These are phyloP conservation scores for Cotesia vestalis DNA, from an alignment of 1,140 invertebrate species.

Conservation along the genomic window DNA sequence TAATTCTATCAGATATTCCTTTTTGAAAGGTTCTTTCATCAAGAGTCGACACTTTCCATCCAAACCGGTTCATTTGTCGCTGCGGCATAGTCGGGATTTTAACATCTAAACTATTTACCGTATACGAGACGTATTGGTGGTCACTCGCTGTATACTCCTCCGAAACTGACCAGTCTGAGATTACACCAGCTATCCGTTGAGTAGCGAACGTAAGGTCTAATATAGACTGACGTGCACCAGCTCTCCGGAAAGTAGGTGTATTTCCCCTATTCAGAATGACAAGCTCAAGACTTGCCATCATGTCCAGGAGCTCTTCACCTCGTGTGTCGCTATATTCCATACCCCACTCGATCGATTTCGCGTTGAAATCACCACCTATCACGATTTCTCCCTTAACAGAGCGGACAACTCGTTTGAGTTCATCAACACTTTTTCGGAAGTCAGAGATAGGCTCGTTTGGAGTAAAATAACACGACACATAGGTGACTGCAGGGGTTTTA, in stretches of 20 bases:
- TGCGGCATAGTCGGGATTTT: background rate
- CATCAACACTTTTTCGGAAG: slow-evolving; percentile 31
- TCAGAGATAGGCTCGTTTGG: slow-evolving; percentile 34
- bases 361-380: slow-evolving; percentile 4
- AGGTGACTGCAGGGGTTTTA: background rate
- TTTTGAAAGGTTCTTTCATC: slow-evolving; percentile 34
- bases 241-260: slow-evolving; percentile 34
- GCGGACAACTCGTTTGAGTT: slow-evolving; percentile 1
- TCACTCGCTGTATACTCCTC: background rate
- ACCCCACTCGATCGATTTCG: background rate
- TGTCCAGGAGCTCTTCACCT: slow-evolving; percentile 13
- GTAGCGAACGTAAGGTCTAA: background rate
- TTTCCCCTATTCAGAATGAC: background rate
- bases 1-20: background rate
- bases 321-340: background rate
- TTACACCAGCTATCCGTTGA: background rate
- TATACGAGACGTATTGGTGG: background rate
- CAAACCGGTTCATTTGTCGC: slow-evolving; percentile 3
- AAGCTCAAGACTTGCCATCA: background rate
- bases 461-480: slow-evolving; percentile 38
- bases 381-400: slow-evolving; percentile 19
- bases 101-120: background rate
- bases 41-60: background rate
- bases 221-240: background rate
- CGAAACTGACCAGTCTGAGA: background rate